A percentile compares a stretch with the other conserved stretches of the same genome.
phyloP scores from a whole-genome alignment of 2,888 invertebrate species.

The Seira ritae region DNA sequence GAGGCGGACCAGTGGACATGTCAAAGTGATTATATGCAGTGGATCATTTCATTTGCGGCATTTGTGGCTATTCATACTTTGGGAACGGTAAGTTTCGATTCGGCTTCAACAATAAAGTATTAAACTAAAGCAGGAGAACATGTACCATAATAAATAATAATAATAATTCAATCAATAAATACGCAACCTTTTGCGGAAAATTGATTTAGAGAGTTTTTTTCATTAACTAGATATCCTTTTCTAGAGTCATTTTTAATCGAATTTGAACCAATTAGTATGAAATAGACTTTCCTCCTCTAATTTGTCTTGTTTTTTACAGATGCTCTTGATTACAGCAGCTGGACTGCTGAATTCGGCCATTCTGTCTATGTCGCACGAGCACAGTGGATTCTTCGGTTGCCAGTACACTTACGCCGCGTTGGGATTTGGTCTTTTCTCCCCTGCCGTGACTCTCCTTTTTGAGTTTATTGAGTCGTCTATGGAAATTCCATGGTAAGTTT shows the following conservation, averaged over 20 bases:
- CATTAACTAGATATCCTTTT: no score
- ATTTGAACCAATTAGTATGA: no score
- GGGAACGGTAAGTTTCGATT: constrained; percentile 69
- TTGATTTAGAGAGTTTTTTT: no score
- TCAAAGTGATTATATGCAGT: constrained; percentile 68
- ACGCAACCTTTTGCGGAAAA: no score
- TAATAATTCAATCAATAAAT: no score
- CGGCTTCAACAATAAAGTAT: not conserved
- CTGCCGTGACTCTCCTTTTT: constrained; percentile 66
- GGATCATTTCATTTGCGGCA: constrained; percentile 68
- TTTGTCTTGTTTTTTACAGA: constrained; percentile 61
- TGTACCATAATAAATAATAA: no score
- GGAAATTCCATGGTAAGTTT: constrained; percentile 70
- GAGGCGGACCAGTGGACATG: constrained; percentile 71
- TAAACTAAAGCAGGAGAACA: not conserved
- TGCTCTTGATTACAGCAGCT: constrained; percentile 73
- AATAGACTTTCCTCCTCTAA: no score
- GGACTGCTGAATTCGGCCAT: constrained; percentile 71
- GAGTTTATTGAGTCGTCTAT: constrained; percentile 58
- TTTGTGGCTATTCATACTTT: constrained; percentile 71
- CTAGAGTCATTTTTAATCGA: no score
- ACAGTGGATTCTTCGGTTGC: constrained; percentile 71
- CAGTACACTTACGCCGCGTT: constrained; percentile 70
- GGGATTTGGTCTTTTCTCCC: constrained; percentile 70
- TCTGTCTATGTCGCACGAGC: constrained; percentile 71